phyloP scores from a whole-genome alignment of 2,888 invertebrate species.

The Hedychridium roseum region DNA sequence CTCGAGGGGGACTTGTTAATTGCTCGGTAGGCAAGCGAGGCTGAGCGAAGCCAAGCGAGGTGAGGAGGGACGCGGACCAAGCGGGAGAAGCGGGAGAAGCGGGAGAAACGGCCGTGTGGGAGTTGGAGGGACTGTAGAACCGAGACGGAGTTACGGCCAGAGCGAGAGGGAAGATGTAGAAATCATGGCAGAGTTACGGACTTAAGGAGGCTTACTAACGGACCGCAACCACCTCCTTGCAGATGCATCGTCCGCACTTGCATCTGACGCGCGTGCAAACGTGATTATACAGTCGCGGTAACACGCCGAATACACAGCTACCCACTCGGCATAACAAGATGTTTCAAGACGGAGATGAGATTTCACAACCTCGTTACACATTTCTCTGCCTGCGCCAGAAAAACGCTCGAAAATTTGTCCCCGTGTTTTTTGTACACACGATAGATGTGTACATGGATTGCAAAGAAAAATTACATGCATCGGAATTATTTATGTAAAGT shows the following conservation, averaged over 20 bases:
- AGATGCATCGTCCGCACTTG: slow-evolving; percentile 19
- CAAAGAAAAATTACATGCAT: too few relatives aligned
- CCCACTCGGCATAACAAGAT: too few relatives aligned
- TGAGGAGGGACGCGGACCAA: slow-evolving; percentile 17
- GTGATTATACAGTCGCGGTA: too few relatives aligned
- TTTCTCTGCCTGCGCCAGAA: too few relatives aligned
- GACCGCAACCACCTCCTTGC: slow-evolving; percentile 25
- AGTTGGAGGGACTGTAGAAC: slow-evolving; percentile 8
- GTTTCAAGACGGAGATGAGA: too few relatives aligned
- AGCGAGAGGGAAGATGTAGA: slow-evolving; percentile 39
- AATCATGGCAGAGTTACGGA: slow-evolving; percentile 62
- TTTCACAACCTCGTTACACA: too few relatives aligned
- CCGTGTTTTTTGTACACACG: too few relatives aligned
- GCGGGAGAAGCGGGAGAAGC: slow-evolving; percentile 8
- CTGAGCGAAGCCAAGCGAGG: slow-evolving; percentile 19
- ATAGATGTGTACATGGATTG: too few relatives aligned
- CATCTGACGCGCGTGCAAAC: too few relatives aligned
- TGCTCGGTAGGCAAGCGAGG: slow-evolving; percentile 52
- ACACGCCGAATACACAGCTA: too few relatives aligned
- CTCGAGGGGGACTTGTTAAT: slow-evolving; percentile 63
- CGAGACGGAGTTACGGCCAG: slow-evolving; percentile 10
- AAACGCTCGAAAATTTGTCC: too few relatives aligned
- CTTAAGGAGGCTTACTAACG: slow-evolving; percentile 61
- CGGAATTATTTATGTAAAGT: too few relatives aligned
- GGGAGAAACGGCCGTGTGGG: slow-evolving; percentile 1